phyloP scores from a whole-genome alignment of 2,113 vertebrate species.

The Muscicapa adusta region DNA sequence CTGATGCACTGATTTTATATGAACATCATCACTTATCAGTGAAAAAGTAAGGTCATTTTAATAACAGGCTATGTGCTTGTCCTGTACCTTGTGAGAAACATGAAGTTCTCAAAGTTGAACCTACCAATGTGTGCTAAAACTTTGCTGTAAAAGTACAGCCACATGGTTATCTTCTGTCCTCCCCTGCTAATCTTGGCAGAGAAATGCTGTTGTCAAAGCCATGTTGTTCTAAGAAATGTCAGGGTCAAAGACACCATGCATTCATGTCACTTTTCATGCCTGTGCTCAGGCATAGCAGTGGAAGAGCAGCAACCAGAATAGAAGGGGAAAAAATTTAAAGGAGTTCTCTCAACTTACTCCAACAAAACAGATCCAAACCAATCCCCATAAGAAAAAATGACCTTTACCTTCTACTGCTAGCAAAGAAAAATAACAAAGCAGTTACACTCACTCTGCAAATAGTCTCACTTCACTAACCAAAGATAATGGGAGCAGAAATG shows the following conservation, averaged over 20 bases:
- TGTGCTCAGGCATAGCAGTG: not conserved
- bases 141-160: not conserved
- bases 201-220: not conserved
- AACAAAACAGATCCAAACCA: not conserved
- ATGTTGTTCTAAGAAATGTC: not conserved
- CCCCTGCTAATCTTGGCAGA: not conserved
- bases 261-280: not conserved
- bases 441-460: not conserved
- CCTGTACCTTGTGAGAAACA: not conserved
- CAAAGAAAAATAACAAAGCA: not conserved
- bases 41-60: not conserved
- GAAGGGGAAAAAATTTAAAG: not conserved
- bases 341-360: not conserved
- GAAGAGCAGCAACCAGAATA: not conserved
- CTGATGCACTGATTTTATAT: not conserved
- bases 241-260: not conserved
- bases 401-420: not conserved
- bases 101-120: not conserved
- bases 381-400: not conserved
- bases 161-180: not conserved
- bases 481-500: constrained; percentile 8
- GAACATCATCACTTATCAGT: not conserved
- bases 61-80: not conserved
- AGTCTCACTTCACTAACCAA: constrained; percentile 33
- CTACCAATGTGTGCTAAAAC: not conserved